phyloP scores from a whole-genome alignment of 1,140 invertebrate genomes.

The Papilio xuthus region DNA sequence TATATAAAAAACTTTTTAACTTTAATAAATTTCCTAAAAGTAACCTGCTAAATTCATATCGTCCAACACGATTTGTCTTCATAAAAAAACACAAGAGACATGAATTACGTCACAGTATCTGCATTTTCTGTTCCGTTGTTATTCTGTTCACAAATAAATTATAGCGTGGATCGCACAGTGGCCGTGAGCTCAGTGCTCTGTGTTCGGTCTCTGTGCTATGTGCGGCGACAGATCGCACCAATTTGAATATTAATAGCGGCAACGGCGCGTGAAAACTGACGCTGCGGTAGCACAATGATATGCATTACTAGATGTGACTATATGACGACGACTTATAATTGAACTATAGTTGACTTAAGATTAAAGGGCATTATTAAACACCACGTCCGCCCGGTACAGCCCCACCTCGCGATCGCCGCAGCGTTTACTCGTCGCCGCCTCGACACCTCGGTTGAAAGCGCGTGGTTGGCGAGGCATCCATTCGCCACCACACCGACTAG shows the following conservation, averaged over 20 bases:
- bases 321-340: too few species aligned
- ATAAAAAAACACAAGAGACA: conserved; percentile 7
- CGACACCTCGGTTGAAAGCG: too few species aligned
- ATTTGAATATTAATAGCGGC: conserved; percentile 80
- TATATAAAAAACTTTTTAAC: too few species aligned
- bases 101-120: conserved; percentile 54
- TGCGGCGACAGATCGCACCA: conserved; percentile 77
- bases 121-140: conserved; percentile 51
- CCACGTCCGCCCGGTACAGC: too few species aligned
- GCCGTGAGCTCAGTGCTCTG: conserved; percentile 37
- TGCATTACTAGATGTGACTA: conserved; percentile 30
- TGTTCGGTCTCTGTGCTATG: neutral
- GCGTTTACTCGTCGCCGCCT: too few species aligned
- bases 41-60: neutral
- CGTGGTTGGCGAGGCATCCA: too few species aligned
- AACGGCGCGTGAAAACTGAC: conserved; percentile 77
- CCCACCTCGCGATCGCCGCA: too few species aligned
- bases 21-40: neutral
- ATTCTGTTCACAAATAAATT: conserved; percentile 68
- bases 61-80: neutral
- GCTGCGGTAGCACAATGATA: conserved; percentile 39
- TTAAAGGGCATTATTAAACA: too few species aligned
- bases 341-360: too few species aligned
- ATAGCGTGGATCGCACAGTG: conserved; percentile 65
- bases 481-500: too few species aligned